Evolutionary conservation across 2,888 invertebrate species (phyloP).

Genomic region (Pasiphila rectangulata): DNA sequence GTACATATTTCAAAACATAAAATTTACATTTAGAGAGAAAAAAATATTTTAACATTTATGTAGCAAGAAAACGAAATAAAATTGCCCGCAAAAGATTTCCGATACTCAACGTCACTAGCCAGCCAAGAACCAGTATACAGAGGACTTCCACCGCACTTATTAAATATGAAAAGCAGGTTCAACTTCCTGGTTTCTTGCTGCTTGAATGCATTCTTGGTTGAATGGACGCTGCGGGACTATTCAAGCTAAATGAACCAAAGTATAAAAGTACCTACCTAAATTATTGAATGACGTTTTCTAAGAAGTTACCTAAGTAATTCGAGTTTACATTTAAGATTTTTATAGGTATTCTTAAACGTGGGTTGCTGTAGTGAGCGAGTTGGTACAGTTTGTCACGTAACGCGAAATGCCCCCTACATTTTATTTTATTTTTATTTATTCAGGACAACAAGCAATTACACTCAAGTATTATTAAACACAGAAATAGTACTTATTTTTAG

Average conservation of each 20-base stretch:
- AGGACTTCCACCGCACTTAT: not conserved
- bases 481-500: too few relatives aligned
- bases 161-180: conserved; percentile 7
- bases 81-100: conserved; percentile 17
- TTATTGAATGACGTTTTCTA: conserved; percentile 19
- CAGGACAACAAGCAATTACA: too few relatives aligned
- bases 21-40: conserved; percentile 6
- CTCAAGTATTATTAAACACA: too few relatives aligned
- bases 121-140: conserved; percentile 11
- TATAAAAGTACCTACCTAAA: conserved; percentile 30
- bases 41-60: conserved; percentile 8
- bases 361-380: too few relatives aligned
- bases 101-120: conserved; percentile 24
- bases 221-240: conserved; percentile 43
- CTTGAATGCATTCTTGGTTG: conserved; percentile 46
- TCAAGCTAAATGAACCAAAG: conserved; percentile 42
- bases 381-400: too few relatives aligned
- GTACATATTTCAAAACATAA: conserved; percentile 3
- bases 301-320: not conserved
- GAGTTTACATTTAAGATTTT: too few relatives aligned
- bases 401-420: too few relatives aligned
- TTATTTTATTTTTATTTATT: too few relatives aligned
- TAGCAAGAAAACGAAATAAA: conserved; percentile 16
- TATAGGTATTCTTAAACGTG: too few relatives aligned
- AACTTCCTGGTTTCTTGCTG: conserved; percentile 30